These are phyloP conservation scores for Myrmecobius fasciatus DNA, from an alignment of 2,113 vertebrate genomes.

Conservation along the genomic window DNA sequence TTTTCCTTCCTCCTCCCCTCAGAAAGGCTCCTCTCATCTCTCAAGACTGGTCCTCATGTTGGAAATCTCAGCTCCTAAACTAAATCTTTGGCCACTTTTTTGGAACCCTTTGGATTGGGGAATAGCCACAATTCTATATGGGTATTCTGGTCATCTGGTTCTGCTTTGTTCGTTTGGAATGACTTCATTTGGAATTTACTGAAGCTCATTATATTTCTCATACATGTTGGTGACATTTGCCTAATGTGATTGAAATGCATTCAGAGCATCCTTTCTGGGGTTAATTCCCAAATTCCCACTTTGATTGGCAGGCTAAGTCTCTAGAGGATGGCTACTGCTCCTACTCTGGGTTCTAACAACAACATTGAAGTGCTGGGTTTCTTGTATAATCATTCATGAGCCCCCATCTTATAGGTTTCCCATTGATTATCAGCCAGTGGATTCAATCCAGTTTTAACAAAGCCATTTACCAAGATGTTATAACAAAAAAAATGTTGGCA, in stretches of 20 bases:
- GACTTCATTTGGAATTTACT: background rate
- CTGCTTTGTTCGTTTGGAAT: background rate
- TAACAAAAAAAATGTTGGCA: background rate
- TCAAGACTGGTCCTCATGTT: background rate
- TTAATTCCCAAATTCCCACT: background rate
- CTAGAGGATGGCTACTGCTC: background rate
- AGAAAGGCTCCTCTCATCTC: background rate
- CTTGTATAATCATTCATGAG: background rate
- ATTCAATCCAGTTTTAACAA: background rate
- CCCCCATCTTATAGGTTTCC: background rate
- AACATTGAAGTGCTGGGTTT: background rate
- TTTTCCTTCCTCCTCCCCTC: background rate
- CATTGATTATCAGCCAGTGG: background rate
- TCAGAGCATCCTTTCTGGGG: background rate
- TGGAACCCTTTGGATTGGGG: background rate
- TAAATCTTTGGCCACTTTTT: background rate
- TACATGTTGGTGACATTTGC: too few species aligned
- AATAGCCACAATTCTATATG: background rate
- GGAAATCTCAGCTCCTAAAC: background rate
- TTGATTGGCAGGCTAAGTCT: background rate
- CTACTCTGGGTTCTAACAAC: background rate
- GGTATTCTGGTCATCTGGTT: background rate
- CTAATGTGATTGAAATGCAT: too few species aligned
- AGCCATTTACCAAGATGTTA: background rate
- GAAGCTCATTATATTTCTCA: background rate